Evolutionary conservation across 1,140 invertebrate genomes (phyloP), one percentile per base, ranked within the genome.

Genomic region (Oedothorax gibbosus): DNA sequence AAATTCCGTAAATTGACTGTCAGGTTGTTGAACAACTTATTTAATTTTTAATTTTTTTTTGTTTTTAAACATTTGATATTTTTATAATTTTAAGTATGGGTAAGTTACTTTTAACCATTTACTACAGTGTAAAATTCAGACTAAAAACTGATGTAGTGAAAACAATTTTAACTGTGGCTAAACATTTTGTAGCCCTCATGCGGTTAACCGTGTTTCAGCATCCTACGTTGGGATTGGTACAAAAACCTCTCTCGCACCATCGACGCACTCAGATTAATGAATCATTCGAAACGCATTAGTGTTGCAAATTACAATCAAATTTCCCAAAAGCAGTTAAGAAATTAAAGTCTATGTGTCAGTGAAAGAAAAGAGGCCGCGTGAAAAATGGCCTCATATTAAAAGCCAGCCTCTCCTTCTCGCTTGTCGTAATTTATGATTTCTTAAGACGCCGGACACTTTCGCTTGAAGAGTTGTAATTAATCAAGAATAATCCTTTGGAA

Each of bases 291-390:
- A 80, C 20, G 53, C 77, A 80, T 80, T 80, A 80, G 77, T 69
- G 77, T 80, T 69, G 64, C 77, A 80, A 80, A 68, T 80, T 80
- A 68, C 65, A 80, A 80, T 80, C 77, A 69, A 80, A 80, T 80
- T 80, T 69, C 77, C 49, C 35, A 54, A 80, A 56, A 80, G 77
- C 77, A 68, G 77, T 80, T 80, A 80, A 80, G 77, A 80, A 80
- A 80, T 80, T 68, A 80, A 80, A 80, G 65, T 80, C 77, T 80
- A 51, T 56, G 65, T 56, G 53, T 80, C 77, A 80, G 56, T 35
- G 77, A 56, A 80, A 68, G 77, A 80, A 68, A 65, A 20, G 62
- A 9, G 35, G 35, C 35, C 35, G 35, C 11, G 51, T 80, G 77
- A 80, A 80, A 81, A 81, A 81, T 81, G 66, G 78, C 20, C 15